A percentile compares a stretch with the other conserved stretches of the same genome.
Evolutionary conservation across 2,888 invertebrate species (phyloP).

Genomic region (Oegoconia quadripuncta): DNA sequence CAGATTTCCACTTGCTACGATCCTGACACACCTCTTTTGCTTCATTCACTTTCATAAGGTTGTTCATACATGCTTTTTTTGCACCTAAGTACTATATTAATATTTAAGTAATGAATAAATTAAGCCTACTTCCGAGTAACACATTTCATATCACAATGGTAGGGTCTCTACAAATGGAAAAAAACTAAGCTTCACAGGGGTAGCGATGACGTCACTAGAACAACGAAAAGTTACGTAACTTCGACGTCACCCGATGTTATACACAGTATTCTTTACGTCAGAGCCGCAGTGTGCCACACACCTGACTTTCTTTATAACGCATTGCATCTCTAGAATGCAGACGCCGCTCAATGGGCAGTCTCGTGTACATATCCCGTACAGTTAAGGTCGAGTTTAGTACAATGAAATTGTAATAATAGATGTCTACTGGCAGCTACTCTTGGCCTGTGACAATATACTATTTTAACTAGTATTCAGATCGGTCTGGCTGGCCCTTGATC

Average conservation of each 20-base stretch:
- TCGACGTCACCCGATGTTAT: constrained; percentile 29
- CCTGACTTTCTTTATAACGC: constrained; percentile 38
- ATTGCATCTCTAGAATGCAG: constrained; percentile 17
- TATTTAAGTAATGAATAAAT: no score
- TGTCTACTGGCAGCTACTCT: constrained; percentile 59
- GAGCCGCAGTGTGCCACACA: constrained; percentile 21
- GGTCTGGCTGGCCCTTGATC: constrained; percentile 63
- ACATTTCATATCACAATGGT: no score
- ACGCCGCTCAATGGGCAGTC: constrained; percentile 13
- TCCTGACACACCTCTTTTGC: no score
- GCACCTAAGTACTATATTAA: no score
- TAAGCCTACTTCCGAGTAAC: no score
- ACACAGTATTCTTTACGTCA: constrained; percentile 18
- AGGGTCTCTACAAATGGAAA: no score
- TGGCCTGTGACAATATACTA: constrained; percentile 65
- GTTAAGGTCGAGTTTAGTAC: constrained; percentile 41
- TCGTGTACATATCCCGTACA: constrained; percentile 8
- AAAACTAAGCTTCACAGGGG: not conserved
- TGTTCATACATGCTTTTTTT: no score
- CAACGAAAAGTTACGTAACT: constrained; percentile 9
- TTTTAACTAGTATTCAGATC: constrained; percentile 55
- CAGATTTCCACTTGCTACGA: no score
- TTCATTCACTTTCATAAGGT: no score
- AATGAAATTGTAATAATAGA: constrained; percentile 56
- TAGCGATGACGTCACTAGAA: not conserved